Evolutionary conservation across 2,797 vertebrate species (phyloP).

Genomic region (Hypotaenidia philippensis): DNA sequence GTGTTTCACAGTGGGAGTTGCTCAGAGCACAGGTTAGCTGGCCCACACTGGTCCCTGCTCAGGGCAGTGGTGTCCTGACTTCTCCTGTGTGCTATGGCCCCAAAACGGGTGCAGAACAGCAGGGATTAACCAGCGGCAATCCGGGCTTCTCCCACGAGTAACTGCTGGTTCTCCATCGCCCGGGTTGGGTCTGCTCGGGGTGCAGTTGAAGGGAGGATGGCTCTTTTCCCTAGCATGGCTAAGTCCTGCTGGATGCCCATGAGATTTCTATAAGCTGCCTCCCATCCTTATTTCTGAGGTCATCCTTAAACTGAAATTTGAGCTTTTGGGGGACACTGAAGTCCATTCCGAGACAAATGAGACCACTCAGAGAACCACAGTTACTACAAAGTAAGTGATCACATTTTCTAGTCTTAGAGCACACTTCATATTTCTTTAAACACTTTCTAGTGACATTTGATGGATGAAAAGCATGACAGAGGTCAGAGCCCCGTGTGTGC

Average conservation of each 20-base stretch:
- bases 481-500: not conserved
- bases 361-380: fast-evolving
- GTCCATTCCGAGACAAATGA: not conserved
- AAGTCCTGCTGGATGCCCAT: not conserved
- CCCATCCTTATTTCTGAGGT: not conserved
- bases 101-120: not conserved
- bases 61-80: not conserved
- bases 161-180: not conserved
- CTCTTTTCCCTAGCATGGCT: not conserved
- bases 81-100: not conserved
- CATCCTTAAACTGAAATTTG: not conserved
- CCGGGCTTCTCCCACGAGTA: not conserved
- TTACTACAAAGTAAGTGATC: not conserved
- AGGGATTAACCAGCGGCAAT: not conserved
- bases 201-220: not conserved
- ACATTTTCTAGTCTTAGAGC: not conserved
- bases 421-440: not conserved
- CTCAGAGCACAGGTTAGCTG: not conserved
- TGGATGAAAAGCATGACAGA: not conserved
- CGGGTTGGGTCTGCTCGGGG: not conserved
- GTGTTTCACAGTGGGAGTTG: not conserved
- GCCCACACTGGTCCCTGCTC: not conserved
- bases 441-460: fast-evolving
- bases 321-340: not conserved
- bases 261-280: not conserved